A percentile compares a stretch with the other conserved stretches of the same genome.
Conservation (phyloP, 2,888 invertebrate species). For the Pycnomerus fuliginosus region DNA sequence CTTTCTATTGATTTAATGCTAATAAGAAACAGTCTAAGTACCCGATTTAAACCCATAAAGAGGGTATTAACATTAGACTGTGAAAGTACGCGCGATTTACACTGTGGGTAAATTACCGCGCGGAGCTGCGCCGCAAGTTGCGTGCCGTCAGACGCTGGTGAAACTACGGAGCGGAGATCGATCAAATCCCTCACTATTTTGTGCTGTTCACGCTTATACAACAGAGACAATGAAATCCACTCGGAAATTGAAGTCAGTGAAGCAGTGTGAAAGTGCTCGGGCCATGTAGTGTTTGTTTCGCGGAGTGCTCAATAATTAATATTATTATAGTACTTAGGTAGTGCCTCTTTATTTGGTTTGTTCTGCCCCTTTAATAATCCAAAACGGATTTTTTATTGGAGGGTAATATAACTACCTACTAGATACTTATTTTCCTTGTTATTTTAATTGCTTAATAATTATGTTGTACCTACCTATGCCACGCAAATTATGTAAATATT, state of each 20-base stretch:
- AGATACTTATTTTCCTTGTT: no score
- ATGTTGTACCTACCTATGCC: no score
- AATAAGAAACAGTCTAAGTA: constrained; percentile 26
- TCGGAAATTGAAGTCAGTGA: constrained; percentile 5
- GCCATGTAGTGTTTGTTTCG: no score
- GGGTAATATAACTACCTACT: no score
- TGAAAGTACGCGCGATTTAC: constrained; percentile 19
- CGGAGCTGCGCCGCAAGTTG: constrained; percentile 30
- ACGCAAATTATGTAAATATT: no score
- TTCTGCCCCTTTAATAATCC: no score
- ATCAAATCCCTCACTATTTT: constrained; percentile 14
- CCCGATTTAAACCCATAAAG: constrained; percentile 1
- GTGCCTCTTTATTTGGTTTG: no score
- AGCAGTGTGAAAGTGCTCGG: constrained; percentile 33
- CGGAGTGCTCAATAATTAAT: no score
- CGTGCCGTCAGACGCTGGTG: constrained; percentile 28
- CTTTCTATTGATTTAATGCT: constrained; percentile 26
- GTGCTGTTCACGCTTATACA: constrained; percentile 11
- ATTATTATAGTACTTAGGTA: no score
- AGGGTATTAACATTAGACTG: constrained; percentile 19
- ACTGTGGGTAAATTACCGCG: constrained; percentile 23
- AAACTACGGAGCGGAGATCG: constrained; percentile 12
- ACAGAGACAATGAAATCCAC: no score
- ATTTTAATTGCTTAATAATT: no score
- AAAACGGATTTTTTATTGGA: no score